A percentile compares a stretch with the other conserved stretches of the same genome.
Evolutionary conservation across 2,888 invertebrate genomes (phyloP).

Genomic region (Polyommatus icarus): DNA sequence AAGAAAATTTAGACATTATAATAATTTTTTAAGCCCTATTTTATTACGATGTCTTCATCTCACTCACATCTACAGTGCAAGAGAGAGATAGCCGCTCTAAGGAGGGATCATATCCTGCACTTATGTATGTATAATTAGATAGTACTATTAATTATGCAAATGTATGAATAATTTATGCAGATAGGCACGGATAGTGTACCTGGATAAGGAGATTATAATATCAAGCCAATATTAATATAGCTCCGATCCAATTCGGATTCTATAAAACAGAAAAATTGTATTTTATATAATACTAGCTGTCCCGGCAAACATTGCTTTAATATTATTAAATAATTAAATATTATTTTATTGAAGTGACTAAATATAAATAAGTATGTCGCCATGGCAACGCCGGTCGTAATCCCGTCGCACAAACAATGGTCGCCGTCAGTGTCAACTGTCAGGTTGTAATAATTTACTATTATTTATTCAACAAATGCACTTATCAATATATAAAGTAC

Average conservation of each 20-base stretch:
- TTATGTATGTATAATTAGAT: slow-evolving; percentile 28
- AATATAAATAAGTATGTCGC: no score
- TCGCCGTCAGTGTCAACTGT: no score
- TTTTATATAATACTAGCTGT: no score
- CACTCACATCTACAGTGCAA: neutral
- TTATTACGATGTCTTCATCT: neutral
- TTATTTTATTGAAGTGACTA: no score
- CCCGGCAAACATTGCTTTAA: no score
- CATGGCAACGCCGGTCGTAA: no score
- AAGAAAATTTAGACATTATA: neutral
- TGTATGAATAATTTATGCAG: slow-evolving; percentile 42
- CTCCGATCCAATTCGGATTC: neutral
- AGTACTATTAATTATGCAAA: slow-evolving; percentile 44
- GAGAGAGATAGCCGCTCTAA: neutral
- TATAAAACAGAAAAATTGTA: neutral
- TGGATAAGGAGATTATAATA: slow-evolving; percentile 18
- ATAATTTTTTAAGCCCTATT: slow-evolving; percentile 39
- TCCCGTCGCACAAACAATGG: no score
- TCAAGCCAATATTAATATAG: neutral
- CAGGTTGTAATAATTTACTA: no score
- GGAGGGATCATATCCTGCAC: slow-evolving; percentile 26
- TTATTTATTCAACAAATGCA: no score
- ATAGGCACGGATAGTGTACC: slow-evolving; percentile 19
- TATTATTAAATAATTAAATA: no score
- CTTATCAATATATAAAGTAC: no score